A percentile compares a stretch with the other conserved stretches of the same genome.
These are phyloP conservation scores for Pangasianodon hypophthalmus DNA, from an alignment of 2,113 vertebrate genomes.

Conservation along the genomic window DNA sequence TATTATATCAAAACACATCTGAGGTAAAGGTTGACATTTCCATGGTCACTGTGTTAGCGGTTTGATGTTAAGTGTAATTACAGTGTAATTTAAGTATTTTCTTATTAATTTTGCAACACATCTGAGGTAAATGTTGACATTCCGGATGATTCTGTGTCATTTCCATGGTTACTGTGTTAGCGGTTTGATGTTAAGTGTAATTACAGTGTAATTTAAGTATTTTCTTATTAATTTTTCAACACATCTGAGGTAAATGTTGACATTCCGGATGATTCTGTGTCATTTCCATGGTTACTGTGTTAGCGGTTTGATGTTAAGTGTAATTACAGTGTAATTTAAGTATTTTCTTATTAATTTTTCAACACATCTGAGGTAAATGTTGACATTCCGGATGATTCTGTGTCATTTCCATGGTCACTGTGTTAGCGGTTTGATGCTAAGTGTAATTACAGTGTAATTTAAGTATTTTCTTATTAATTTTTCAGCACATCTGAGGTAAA, in stretches of 20 bases:
- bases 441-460: not conserved
- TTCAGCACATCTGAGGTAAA: not conserved
- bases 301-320: not conserved
- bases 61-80: not conserved
- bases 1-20: too few species aligned
- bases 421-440: not conserved
- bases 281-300: too few species aligned
- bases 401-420: too few species aligned
- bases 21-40: too few species aligned
- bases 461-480: not conserved
- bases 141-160: not conserved
- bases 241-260: too few species aligned
- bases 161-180: not conserved
- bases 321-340: not conserved
- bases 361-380: too few species aligned
- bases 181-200: too few species aligned
- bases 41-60: not conserved
- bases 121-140: not conserved
- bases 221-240: too few species aligned
- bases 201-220: not conserved
- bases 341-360: not conserved
- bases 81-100: not conserved
- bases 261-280: too few species aligned
- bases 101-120: not conserved
- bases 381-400: not conserved